Percentiles rank a stretch among this genome's conserved stretches.
Evolutionary conservation across 2,888 invertebrate genomes (phyloP).

Genomic region (Micropterix aruncella): DNA sequence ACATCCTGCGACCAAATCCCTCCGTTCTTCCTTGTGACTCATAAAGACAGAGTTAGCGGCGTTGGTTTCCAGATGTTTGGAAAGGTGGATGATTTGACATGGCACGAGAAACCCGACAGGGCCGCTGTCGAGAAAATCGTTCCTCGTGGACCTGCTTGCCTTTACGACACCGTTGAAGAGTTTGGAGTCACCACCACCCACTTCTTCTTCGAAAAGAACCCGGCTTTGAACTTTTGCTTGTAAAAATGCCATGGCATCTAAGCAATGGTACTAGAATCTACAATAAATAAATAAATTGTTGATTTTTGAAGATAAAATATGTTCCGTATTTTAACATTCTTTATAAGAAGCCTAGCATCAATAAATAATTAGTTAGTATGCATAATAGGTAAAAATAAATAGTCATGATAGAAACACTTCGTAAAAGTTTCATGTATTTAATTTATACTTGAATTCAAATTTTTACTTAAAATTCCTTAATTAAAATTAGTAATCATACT

Average conservation of each 20-base stretch:
- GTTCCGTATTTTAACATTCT: too few relatives aligned
- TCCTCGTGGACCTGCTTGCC: conserved; percentile 11
- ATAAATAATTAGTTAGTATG: too few relatives aligned
- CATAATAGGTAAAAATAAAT: too few relatives aligned
- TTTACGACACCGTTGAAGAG: conserved; percentile 8
- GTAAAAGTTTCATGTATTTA: too few relatives aligned
- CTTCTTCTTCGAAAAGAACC: conserved; percentile 12
- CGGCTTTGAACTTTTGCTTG: conserved; percentile 11
- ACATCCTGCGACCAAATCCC: conserved; percentile 9
- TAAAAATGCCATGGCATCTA: conserved; percentile 2
- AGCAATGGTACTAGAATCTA: not conserved
- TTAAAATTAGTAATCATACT: too few relatives aligned
- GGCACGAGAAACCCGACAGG: conserved; percentile 11
- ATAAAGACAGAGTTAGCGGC: conserved; percentile 9
- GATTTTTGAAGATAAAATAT: not conserved
- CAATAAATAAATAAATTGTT: not conserved
- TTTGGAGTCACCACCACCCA: conserved; percentile 13
- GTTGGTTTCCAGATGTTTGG: conserved; percentile 13
- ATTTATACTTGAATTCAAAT: too few relatives aligned
- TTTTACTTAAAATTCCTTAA: too few relatives aligned
- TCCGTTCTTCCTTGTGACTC: conserved; percentile 12
- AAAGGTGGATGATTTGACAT: conserved; percentile 7
- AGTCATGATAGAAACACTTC: too few relatives aligned
- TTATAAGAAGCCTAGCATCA: too few relatives aligned
- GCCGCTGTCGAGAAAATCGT: conserved; percentile 8